Evolutionary conservation across 2,113 vertebrate species (phyloP).

Genomic region (Xenus cinereus): DNA sequence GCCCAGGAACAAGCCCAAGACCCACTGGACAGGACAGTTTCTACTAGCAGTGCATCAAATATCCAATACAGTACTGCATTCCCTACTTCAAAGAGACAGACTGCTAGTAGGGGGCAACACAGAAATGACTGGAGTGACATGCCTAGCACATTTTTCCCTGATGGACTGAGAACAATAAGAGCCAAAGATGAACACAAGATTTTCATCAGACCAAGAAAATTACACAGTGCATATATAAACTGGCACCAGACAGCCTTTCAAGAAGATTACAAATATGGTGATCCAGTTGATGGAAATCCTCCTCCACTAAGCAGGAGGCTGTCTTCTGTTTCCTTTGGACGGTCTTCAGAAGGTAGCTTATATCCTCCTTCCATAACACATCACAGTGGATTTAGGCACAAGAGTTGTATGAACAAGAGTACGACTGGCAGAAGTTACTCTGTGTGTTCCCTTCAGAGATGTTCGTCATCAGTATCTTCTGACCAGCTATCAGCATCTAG

Average conservation of each 20-base stretch:
- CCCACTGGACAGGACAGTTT: neutral
- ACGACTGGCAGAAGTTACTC: conserved; percentile 68
- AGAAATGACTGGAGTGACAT: conserved; percentile 47
- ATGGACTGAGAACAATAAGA: conserved; percentile 69
- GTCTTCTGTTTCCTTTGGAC: neutral
- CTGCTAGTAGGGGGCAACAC: neutral
- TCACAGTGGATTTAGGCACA: conserved; percentile 61
- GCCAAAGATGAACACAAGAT: conserved; percentile 71
- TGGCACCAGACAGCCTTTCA: conserved; percentile 50
- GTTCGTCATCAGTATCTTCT: conserved; percentile 22
- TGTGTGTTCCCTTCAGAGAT: conserved; percentile 59
- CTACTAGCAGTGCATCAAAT: conserved; percentile 9
- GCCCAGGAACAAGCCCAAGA: conserved; percentile 73
- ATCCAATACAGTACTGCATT: neutral
- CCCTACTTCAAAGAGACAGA: neutral
- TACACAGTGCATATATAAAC: conserved; percentile 73
- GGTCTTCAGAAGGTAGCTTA: conserved; percentile 73
- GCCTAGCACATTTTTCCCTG: conserved; percentile 65
- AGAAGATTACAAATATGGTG: conserved; percentile 30
- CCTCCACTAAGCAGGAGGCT: conserved; percentile 14
- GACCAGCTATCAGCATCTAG: conserved; percentile 62
- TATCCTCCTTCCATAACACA: conserved; percentile 46
- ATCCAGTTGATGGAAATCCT: conserved; percentile 35
- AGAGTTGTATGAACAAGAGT: conserved; percentile 15
- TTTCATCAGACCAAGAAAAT: conserved; percentile 71